Base-by-base conservation (phyloP, 2,888 invertebrate species). In the Poecilobothrus nobilitatus region DNA sequence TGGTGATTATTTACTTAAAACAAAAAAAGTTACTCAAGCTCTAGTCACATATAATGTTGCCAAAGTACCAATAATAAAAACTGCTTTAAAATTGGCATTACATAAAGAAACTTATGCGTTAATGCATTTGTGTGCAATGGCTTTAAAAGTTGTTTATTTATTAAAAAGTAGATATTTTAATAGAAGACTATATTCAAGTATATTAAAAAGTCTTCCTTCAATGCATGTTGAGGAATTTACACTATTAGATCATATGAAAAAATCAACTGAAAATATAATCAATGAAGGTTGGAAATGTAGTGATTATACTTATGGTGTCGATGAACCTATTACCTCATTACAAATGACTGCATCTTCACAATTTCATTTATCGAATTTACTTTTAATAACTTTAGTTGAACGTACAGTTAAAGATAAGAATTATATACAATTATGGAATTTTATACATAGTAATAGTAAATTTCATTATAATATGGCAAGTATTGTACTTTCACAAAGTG, bases 31-130 rank as follows among this genome's bases (percentile, higher is more conserved):
- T 71, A 86, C 89, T 67, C 89, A 91, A 70, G 94, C 95, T 0
- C 85, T 91, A 72, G 86, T 90, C 71, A 86, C 94, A 22, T 95
- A 92, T 80, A 90, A 91, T 75, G 85, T 94, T 69, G 89, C 92
- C 0, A 88, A 90, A 82, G 80, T 82, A 4, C 81, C 81, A 68
- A 81, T 82, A 20, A 80, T 82, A 61, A 77, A 81, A 12, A 82
- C 82, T 18, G 82, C 82, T 1, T 74, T 82, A 0, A 82, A 82
- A 71, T 68, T 82, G 72, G 82, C 82, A n/a, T 82, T 82, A 81
- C 80, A 79, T 71, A 80, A 81, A 9, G 81, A 82, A 70, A 81
- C 80, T 12, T 78, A 78, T 71, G 81, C 82, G 6, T 71, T 82
- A 5, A 81, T 80, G 81, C 82, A 81, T 72, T 72, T 82, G 6